Conservation (phyloP, 2,888 invertebrate species). For the Eristalinus sepulchralis region DNA sequence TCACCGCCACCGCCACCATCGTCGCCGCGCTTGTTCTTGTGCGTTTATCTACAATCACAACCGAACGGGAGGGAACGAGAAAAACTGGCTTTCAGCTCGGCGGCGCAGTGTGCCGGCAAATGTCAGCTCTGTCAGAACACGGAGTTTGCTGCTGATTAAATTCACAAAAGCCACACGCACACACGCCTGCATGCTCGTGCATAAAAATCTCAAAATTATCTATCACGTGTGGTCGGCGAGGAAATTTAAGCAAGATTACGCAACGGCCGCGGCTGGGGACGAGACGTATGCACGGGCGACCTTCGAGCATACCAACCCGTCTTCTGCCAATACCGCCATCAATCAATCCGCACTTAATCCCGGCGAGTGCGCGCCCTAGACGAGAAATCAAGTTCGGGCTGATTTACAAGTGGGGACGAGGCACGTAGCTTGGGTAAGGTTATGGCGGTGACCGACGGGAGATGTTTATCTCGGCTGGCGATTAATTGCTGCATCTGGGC, state of each 20-base stretch:
- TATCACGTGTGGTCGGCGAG: background rate
- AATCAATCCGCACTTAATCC: background rate
- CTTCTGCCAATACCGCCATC: background rate
- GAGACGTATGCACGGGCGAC: background rate
- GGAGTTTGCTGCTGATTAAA: background rate
- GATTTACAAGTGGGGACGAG: background rate
- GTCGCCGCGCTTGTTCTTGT: background rate
- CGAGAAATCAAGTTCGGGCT: background rate
- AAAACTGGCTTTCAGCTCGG: background rate
- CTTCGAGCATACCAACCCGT: background rate
- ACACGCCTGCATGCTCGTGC: background rate
- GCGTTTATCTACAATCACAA: background rate
- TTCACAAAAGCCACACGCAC: background rate
- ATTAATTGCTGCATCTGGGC: background rate
- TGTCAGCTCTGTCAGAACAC: background rate
- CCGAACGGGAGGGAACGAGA: background rate
- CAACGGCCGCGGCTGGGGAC: background rate
- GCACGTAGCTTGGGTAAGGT: background rate
- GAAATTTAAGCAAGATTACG: background rate
- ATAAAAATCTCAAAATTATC: background rate
- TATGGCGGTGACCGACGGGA: background rate
- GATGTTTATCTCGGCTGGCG: background rate
- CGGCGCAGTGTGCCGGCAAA: background rate
- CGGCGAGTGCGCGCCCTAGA: background rate
- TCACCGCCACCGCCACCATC: background rate